Evolutionary conservation across 2,113 vertebrate species (phyloP).

Genomic region (Passerina amoena): DNA sequence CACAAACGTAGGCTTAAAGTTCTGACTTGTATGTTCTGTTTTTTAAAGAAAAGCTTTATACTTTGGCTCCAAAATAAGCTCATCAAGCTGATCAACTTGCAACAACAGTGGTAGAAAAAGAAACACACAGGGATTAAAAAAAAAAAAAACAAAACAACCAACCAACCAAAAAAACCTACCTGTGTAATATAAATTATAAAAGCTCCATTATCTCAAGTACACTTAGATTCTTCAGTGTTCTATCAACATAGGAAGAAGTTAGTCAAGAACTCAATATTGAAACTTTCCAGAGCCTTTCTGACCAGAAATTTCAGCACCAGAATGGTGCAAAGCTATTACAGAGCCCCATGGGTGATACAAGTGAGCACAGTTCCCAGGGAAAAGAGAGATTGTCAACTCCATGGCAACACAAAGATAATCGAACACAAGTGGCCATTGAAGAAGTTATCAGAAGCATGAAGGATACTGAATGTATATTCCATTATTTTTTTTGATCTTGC

Average conservation of each 20-base stretch:
- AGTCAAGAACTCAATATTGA: background rate
- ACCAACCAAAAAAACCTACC: fast-evolving
- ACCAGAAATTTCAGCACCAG: background rate
- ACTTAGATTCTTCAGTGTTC: background rate
- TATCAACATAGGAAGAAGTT: background rate
- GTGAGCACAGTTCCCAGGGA: background rate
- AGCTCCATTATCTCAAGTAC: background rate
- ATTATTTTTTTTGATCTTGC: background rate
- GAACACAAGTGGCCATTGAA: background rate
- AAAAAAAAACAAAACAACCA: background rate
- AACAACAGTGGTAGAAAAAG: background rate
- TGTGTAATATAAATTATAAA: background rate
- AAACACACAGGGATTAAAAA: background rate
- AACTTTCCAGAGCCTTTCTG: background rate
- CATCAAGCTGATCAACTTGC: background rate
- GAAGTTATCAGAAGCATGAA: background rate
- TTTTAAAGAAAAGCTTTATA: background rate
- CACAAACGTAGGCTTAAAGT: background rate
- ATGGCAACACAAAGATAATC: background rate
- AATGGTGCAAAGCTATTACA: background rate
- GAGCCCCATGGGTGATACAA: background rate
- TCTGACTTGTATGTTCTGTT: background rate
- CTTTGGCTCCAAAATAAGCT: background rate
- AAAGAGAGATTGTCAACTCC: background rate
- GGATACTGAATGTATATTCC: background rate